Evolutionary conservation across 2,113 vertebrate genomes (phyloP).

Genomic region (Dipodomys merriami): DNA sequence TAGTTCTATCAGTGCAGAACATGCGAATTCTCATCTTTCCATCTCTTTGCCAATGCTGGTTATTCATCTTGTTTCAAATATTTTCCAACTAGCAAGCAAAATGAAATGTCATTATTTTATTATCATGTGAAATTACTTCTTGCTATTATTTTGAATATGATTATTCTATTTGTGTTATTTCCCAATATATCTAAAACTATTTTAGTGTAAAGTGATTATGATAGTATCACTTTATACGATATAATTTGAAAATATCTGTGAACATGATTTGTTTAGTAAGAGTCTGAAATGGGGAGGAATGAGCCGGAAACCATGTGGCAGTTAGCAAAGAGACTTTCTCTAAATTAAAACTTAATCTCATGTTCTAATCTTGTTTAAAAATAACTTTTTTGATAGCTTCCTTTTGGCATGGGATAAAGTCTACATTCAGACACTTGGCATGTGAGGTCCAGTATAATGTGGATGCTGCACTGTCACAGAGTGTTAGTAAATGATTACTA

Average conservation of each 20-base stretch:
- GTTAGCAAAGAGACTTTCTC: not conserved
- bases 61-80: not conserved
- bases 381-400: not conserved
- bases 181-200: not conserved
- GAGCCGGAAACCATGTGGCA: not conserved
- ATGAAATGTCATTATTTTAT: not conserved
- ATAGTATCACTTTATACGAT: not conserved
- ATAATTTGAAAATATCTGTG: not conserved
- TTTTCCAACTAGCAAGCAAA: not conserved
- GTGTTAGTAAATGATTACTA: not conserved
- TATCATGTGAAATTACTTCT: not conserved
- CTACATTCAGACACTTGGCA: not conserved
- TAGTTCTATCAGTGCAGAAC: not conserved
- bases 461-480: not conserved
- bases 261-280: not conserved
- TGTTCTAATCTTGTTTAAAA: not conserved
- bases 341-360: not conserved
- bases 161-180: not conserved
- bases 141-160: conserved; percentile 2
- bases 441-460: not conserved
- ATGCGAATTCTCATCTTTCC: not conserved
- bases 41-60: not conserved
- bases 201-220: not conserved
- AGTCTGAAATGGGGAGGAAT: not conserved
- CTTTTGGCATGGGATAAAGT: not conserved